phyloP scores from a whole-genome alignment of 2,797 vertebrate genomes.

The Cyclopterus lumpus region DNA sequence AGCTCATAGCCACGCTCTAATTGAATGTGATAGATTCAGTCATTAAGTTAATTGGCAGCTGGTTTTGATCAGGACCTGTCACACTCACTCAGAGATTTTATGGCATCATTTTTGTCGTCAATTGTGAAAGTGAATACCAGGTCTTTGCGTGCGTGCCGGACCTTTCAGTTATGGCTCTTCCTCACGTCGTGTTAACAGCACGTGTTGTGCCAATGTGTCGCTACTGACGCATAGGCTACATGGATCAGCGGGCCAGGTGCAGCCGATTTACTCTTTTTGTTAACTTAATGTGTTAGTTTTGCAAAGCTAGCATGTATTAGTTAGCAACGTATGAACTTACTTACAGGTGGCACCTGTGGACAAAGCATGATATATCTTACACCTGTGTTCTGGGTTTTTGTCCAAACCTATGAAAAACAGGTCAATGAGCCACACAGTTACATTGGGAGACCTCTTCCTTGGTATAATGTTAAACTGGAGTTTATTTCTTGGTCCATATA shows the following conservation, averaged over 20 bases:
- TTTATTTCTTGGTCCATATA: not conserved
- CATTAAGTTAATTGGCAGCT: conserved; percentile 83
- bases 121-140: conserved; percentile 49
- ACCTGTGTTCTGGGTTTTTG: not conserved
- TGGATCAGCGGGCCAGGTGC: conserved; percentile 26
- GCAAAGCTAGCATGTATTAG: not conserved
- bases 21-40: conserved; percentile 79
- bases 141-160: conserved; percentile 33
- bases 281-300: not conserved
- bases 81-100: conserved; percentile 71
- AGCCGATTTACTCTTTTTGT: not conserved
- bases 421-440: not conserved
- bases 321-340: not conserved
- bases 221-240: conserved; percentile 19
- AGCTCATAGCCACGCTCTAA: conserved; percentile 69
- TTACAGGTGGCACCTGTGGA: not conserved
- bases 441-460: not conserved
- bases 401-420: conserved; percentile 1
- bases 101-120: conserved; percentile 67
- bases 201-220: conserved; percentile 32
- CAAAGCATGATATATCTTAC: not conserved
- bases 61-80: conserved; percentile 74
- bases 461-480: not conserved
- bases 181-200: conserved; percentile 50
- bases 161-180: conserved; percentile 49